Base-by-base conservation (phyloP, 2,797 vertebrate genomes). In the Acanthurus leucopareius region DNA sequence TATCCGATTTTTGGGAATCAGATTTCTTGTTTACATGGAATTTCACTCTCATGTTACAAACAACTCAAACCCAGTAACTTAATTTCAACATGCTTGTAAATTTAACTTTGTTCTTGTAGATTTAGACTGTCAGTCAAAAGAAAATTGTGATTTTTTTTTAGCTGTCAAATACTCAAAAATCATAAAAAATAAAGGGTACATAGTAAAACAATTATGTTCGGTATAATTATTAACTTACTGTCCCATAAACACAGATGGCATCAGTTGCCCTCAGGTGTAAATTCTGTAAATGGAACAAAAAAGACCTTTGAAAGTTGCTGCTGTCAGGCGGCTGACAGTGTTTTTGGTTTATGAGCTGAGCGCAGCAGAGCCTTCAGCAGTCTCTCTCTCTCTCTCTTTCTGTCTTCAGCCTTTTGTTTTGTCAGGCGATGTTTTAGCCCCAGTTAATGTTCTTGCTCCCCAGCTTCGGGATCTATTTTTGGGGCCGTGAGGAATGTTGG, bases 401-500 rank as follows among this genome's bases (percentile, higher is more conserved):
- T 71, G 72, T 76, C 64, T 56, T 0, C 65, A 70, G 65, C 54
- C 66, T 78, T 75, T 59, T 87, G 84, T 90, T 91, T 91, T 70
- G 56, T 59, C 63, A 79, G 79, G 32, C 53, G 3, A 8, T 69
- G 76, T 80, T 86, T 88, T 63, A 80, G 69, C 86, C 77, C 51
- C 54, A 10, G 45, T 79, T 83, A 75, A 82, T 81, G 64, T 49
- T 9, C 82, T 78, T 17, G 32, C 86, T 85, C 79, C 66, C 67
- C 70, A 28, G 74, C 82, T 82, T 77, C 19, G 2, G 32, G 54
- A 65, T 87, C 92, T 94, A 93, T 94, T 94, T 92, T 90, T 81
- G 87, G 92, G 80, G 32, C 70, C 52, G 75, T 74, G 83, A 87
- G 88, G 92, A 93, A 93, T 92, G 90, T 64, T 82, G 57, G 73